Percentiles rank a stretch among this genome's conserved stretches.
Conservation (phyloP, 1,140 invertebrate genomes). For the Pteromalus puparum region DNA sequence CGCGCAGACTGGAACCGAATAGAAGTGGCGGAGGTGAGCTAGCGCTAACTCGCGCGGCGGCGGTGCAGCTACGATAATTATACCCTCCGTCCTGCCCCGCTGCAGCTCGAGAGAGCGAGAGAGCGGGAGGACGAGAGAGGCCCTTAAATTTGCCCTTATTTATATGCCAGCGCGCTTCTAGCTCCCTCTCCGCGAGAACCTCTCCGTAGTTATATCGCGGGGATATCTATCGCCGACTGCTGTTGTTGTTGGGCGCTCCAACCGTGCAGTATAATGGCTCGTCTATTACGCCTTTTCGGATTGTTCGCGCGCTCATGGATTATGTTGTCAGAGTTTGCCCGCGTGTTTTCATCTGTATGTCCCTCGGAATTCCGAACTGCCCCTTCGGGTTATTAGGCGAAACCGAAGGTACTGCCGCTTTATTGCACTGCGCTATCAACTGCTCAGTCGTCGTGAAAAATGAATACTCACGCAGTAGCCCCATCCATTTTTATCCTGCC, state of each 20-base stretch:
- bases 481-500: too few species aligned
- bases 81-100: conserved; percentile 70
- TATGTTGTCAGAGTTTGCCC: neutral
- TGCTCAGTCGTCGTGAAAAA: too few species aligned
- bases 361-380: neutral
- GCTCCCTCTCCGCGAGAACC: neutral
- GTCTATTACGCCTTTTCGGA: neutral
- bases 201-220: neutral
- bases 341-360: too few species aligned
- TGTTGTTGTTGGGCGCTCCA: neutral
- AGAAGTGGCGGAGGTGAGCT: conserved; percentile 40
- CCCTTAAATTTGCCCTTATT: conserved; percentile 75
- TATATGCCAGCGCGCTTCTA: conserved; percentile 60
- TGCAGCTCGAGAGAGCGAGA: conserved; percentile 34
- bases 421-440: too few species aligned
- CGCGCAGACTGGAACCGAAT: conserved; percentile 75
- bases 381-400: too few species aligned
- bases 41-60: conserved; percentile 10
- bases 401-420: too few species aligned
- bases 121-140: neutral
- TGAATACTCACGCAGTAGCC: too few species aligned
- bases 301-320: conserved; percentile 24
- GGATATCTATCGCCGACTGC: conserved; percentile 21
- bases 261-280: neutral
- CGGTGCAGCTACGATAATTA: conserved; percentile 67